Conservation (phyloP, 2,797 vertebrate genomes). For the Liasis olivaceus region DNA sequence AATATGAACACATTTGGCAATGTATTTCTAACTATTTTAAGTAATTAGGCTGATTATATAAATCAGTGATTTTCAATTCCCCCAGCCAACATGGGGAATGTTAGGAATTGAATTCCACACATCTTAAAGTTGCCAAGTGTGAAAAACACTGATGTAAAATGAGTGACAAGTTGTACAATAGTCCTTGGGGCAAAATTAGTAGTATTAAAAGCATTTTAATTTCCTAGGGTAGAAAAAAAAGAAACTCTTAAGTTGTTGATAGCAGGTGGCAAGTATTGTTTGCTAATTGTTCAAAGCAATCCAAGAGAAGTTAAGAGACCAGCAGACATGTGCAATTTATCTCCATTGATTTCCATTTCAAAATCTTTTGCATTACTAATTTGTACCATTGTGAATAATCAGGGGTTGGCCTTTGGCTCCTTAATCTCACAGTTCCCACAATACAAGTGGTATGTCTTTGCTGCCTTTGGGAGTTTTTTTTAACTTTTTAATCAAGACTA, state of each 20-base stretch:
- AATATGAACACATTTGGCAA: not conserved
- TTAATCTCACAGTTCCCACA: not conserved
- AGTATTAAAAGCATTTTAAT: not conserved
- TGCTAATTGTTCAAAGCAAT: not conserved
- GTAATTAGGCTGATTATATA: not conserved
- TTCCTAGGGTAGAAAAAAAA: not conserved
- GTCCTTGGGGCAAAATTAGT: not conserved
- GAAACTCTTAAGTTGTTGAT: not conserved
- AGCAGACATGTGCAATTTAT: not conserved
- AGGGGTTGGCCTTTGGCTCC: not conserved
- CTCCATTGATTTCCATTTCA: not conserved
- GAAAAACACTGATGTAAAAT: not conserved
- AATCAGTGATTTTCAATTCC: not conserved
- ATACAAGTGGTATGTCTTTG: not conserved
- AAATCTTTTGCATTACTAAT: not conserved
- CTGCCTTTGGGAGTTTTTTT: not conserved
- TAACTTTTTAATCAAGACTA: not conserved
- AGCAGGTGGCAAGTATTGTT: not conserved
- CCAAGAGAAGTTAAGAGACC: not conserved
- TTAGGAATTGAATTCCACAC: not conserved
- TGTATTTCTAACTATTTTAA: not conserved
- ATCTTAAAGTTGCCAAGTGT: not conserved
- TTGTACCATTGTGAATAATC: not conserved
- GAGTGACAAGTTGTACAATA: not conserved
- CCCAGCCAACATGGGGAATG: not conserved